A percentile compares a stretch with the other conserved stretches of the same genome.
Evolutionary conservation across 2,888 invertebrate species (phyloP).

Genomic region (Acanthococcus lagerstroemiae): DNA sequence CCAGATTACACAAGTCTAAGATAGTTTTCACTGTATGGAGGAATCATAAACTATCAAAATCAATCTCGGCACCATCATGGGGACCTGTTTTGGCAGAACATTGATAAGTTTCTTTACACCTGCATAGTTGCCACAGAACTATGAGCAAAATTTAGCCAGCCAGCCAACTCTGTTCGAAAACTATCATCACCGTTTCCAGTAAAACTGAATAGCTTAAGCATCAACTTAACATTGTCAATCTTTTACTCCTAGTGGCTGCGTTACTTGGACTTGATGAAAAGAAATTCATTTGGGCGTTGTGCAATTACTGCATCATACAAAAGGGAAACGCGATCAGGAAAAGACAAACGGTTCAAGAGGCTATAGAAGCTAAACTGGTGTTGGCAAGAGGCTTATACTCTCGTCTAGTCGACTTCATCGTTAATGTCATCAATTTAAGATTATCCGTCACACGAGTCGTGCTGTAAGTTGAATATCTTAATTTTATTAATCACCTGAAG

Average conservation of each 20-base stretch:
- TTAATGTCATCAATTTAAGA: conserved; percentile 73
- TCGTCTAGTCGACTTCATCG: conserved; percentile 78
- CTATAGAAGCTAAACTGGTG: conserved; percentile 71
- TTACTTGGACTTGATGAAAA: conserved; percentile 66
- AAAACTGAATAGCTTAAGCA: too few species aligned
- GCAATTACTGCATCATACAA: conserved; percentile 73
- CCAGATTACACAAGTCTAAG: too few species aligned
- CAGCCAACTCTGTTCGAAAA: too few species aligned
- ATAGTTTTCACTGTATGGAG: too few species aligned
- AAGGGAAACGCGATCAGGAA: conserved; percentile 58
- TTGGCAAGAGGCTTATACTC: conserved; percentile 75
- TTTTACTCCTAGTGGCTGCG: conserved; percentile 50
- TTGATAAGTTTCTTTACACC: too few species aligned
- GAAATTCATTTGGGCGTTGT: conserved; percentile 74
- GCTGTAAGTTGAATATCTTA: conserved; percentile 58
- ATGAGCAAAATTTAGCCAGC: too few species aligned
- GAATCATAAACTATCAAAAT: too few species aligned
- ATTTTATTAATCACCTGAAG: not conserved
- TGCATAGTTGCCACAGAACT: too few species aligned
- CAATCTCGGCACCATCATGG: too few species aligned
- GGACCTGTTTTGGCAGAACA: too few species aligned
- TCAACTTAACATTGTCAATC: not conserved
- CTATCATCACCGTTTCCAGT: too few species aligned
- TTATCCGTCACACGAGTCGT: conserved; percentile 73
- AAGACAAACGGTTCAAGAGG: conserved; percentile 67